phyloP scores from a whole-genome alignment of 2,888 invertebrate species.

The Rhimphoctona megacephalus region DNA sequence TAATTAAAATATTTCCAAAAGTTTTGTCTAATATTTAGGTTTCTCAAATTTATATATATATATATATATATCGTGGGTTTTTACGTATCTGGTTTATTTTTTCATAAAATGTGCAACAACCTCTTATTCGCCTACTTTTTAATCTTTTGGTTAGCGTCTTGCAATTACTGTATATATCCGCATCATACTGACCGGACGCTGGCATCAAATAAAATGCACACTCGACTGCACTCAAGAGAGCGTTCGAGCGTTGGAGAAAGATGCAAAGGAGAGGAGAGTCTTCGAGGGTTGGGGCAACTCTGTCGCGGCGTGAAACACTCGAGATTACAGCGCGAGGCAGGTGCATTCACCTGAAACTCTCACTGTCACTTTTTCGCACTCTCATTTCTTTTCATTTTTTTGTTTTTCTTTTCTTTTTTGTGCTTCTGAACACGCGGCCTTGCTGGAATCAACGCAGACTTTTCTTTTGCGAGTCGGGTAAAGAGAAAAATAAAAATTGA shows the following conservation, averaged over 20 bases:
- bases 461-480: not conserved
- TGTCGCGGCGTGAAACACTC: constrained; percentile 33
- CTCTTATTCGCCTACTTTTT: not conserved
- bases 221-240: constrained; percentile 25
- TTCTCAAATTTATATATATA: no score
- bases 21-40: no score
- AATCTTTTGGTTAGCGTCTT: not conserved
- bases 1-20: no score
- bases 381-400: constrained; percentile 11
- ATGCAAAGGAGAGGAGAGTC: constrained; percentile 18
- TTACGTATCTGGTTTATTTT: not conserved
- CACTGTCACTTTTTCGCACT: constrained; percentile 32
- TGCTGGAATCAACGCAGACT: not conserved
- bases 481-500: not conserved
- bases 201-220: constrained; percentile 26
- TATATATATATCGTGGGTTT: not conserved
- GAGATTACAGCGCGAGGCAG: constrained; percentile 45
- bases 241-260: constrained; percentile 3
- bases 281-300: not conserved
- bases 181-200: not conserved
- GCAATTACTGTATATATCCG: not conserved
- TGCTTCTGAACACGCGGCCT: not conserved
- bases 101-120: not conserved
- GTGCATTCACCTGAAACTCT: constrained; percentile 49
- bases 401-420: not conserved